Conservation (phyloP, 2,888 invertebrate genomes). For the Nymphalis c-album region DNA sequence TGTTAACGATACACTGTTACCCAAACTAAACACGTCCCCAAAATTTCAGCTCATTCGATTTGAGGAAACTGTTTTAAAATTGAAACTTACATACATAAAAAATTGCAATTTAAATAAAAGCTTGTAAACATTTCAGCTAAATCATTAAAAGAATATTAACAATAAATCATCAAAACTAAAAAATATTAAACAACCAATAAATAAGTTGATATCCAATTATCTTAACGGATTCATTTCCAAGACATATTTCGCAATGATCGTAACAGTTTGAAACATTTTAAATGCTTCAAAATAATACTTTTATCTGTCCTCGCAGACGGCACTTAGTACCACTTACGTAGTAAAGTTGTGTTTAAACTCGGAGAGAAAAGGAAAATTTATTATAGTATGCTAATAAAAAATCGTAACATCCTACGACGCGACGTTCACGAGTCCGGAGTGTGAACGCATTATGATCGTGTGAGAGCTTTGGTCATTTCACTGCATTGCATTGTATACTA, state of each 20-base stretch:
- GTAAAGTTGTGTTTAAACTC: constrained; percentile 39
- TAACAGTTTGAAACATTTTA: constrained; percentile 38
- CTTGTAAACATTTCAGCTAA: too few relatives aligned
- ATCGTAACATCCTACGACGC: constrained; percentile 8
- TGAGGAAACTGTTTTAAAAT: too few relatives aligned
- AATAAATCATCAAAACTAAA: too few relatives aligned
- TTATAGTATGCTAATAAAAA: constrained; percentile 28
- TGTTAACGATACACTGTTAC: too few relatives aligned
- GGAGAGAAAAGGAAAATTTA: constrained; percentile 35
- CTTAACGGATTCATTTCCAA: constrained; percentile 15
- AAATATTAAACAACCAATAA: too few relatives aligned
- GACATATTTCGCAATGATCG: constrained; percentile 18
- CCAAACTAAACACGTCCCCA: too few relatives aligned
- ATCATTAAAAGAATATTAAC: too few relatives aligned
- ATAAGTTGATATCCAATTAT: too few relatives aligned
- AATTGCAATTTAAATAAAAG: too few relatives aligned
- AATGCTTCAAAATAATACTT: constrained; percentile 51
- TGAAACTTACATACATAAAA: too few relatives aligned
- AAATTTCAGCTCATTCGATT: too few relatives aligned
- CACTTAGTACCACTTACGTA: constrained; percentile 46
- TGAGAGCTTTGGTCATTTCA: background rate
- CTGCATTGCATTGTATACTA: background rate
- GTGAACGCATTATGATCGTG: constrained; percentile 10
- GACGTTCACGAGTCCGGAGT: constrained; percentile 14
- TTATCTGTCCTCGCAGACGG: constrained; percentile 55